Conservation (phyloP, 2,888 invertebrate species). For the Tiphia femorata region DNA sequence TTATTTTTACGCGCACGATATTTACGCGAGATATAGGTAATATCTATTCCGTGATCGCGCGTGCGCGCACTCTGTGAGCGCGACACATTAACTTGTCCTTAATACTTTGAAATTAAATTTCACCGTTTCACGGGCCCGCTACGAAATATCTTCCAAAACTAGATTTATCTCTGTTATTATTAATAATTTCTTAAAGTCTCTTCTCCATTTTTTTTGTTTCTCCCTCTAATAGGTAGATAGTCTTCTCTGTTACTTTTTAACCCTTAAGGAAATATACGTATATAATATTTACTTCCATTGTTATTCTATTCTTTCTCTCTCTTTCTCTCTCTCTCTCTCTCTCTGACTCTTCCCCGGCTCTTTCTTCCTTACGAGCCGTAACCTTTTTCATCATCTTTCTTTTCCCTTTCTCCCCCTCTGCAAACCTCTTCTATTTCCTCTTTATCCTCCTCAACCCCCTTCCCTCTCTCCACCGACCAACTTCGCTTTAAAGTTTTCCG, state of each 20-base stretch:
- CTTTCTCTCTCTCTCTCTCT: conserved; percentile 9
- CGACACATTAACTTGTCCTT: not conserved
- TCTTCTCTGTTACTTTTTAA: conserved; percentile 22
- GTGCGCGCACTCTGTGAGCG: too few species aligned
- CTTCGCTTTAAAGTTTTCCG: too few species aligned
- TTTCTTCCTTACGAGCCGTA: not conserved
- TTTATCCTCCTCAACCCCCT: too few species aligned
- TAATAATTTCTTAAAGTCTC: conserved; percentile 28
- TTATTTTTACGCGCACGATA: too few species aligned
- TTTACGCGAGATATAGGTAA: too few species aligned
- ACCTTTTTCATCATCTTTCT: not conserved
- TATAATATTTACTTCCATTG: conserved; percentile 28
- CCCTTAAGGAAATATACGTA: conserved; percentile 28
- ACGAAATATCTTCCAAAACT: conserved; percentile 59
- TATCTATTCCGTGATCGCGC: not conserved
- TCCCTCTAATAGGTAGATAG: conserved; percentile 22
- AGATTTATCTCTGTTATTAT: conserved; percentile 40
- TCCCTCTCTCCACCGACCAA: too few species aligned
- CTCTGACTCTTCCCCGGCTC: conserved; percentile 22
- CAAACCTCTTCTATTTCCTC: too few species aligned
- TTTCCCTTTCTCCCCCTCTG: too few species aligned
- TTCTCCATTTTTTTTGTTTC: conserved; percentile 17
- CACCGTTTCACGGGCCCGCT: conserved; percentile 35
- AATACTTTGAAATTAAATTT: conserved; percentile 7
- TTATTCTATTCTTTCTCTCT: conserved; percentile 20